These are phyloP conservation scores for Myiothlypis coronata DNA, from an alignment of 2,797 vertebrate species.

Conservation along the genomic window DNA sequence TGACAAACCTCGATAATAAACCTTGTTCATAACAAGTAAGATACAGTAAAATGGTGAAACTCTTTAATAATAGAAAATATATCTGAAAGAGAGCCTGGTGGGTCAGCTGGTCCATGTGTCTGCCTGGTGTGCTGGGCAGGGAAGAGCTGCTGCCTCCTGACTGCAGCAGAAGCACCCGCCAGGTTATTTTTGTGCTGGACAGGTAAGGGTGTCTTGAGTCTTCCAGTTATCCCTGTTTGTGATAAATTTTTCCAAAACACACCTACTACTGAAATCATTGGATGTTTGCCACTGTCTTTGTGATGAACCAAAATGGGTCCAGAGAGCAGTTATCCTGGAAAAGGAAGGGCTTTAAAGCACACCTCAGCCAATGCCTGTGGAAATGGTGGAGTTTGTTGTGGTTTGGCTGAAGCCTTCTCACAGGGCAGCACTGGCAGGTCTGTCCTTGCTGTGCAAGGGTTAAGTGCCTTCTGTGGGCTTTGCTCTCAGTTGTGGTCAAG, in stretches of 20 bases:
- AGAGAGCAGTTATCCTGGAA: background rate
- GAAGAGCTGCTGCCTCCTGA: background rate
- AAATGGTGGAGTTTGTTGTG: background rate
- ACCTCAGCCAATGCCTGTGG: background rate
- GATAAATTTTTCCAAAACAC: background rate
- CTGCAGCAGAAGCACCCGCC: background rate
- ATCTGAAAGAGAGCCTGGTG: background rate
- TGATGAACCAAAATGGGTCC: background rate
- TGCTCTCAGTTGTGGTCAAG: background rate
- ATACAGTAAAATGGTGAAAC: background rate
- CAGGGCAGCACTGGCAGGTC: background rate
- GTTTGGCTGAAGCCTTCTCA: background rate
- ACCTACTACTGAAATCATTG: background rate
- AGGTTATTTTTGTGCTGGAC: background rate
- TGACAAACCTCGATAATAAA: background rate
- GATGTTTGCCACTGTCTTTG: background rate
- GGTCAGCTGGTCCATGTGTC: background rate
- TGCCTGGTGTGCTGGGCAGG: accelerated
- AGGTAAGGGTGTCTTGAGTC: background rate
- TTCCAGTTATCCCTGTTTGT: background rate
- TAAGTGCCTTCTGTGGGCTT: background rate
- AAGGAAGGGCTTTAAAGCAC: background rate
- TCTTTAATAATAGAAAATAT: background rate
- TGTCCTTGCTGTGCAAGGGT: accelerated
- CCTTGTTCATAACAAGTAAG: background rate